A percentile compares a stretch with the other conserved stretches of the same genome.
Conservation (phyloP, 2,888 invertebrate genomes). For the Drosophila anomalata region DNA sequence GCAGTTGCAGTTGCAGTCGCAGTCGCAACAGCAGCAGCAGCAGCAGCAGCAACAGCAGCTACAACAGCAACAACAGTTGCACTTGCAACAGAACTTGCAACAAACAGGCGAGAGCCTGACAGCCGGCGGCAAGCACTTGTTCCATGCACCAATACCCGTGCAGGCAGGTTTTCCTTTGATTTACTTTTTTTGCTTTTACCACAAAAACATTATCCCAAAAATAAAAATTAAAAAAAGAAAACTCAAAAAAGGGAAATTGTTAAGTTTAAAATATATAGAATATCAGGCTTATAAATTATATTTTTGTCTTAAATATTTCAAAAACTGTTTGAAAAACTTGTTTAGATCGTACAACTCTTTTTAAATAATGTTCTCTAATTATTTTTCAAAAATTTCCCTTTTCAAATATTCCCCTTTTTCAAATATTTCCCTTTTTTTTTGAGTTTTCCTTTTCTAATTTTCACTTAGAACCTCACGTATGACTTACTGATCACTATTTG, state of each 20-base stretch:
- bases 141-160: conserved; percentile 64
- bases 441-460: conserved; percentile 13
- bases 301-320: no score
- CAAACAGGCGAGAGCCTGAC: conserved; percentile 37
- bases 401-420: no score
- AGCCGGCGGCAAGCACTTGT: conserved; percentile 58
- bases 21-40: conserved; percentile 26
- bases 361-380: no score
- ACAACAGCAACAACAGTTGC: conserved; percentile 24
- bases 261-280: no score
- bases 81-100: conserved; percentile 18
- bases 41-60: conserved; percentile 21
- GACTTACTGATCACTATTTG: conserved; percentile 32
- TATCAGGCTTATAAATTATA: no score
- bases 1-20: conserved; percentile 17
- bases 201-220: conserved; percentile 24
- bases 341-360: no score
- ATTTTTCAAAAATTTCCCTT: no score
- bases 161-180: conserved; percentile 74
- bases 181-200: conserved; percentile 39
- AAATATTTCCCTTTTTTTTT: background rate
- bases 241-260: background rate
- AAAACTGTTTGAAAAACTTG: no score
- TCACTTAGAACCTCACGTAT: conserved; percentile 31
- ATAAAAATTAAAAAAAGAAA: background rate